These are phyloP conservation scores for Drosophila prosaltans DNA, from an alignment of 1,140 invertebrate genomes.

Conservation along the genomic window DNA sequence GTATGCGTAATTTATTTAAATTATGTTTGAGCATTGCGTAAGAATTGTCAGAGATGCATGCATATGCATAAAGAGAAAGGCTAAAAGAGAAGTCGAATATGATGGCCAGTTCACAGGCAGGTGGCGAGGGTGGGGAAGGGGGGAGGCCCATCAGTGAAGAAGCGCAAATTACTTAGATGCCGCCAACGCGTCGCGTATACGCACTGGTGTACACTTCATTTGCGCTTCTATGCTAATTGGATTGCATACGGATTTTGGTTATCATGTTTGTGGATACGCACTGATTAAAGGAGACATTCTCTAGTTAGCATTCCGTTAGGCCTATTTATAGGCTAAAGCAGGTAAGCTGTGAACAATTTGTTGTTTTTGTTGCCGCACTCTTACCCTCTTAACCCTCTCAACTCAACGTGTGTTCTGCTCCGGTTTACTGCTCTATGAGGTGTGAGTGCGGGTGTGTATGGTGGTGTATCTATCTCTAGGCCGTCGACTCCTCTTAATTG, in stretches of 20 bases:
- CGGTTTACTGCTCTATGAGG: background rate
- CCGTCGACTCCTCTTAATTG: constrained; percentile 21
- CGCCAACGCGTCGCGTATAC: constrained; percentile 26
- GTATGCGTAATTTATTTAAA: constrained; percentile 66
- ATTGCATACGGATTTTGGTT: constrained; percentile 49
- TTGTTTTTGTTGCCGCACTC: background rate
- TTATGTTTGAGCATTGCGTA: constrained; percentile 65
- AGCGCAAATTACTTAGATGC: constrained; percentile 7
- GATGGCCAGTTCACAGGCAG: no score
- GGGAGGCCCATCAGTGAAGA: background rate
- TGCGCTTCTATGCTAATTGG: constrained; percentile 60
- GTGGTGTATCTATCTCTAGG: background rate
- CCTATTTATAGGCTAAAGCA: constrained; percentile 15
- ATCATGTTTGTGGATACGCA: constrained; percentile 36
- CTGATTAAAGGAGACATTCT: constrained; percentile 34
- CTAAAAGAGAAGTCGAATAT: background rate
- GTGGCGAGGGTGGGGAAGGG: background rate
- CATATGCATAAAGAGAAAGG: constrained; percentile 31
- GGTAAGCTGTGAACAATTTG: background rate
- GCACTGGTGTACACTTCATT: constrained; percentile 51
- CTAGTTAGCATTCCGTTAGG: constrained; percentile 16
- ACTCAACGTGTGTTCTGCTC: background rate
- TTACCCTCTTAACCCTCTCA: background rate
- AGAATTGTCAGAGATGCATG: constrained; percentile 47
- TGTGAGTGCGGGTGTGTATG: background rate